Percentiles rank a stretch among this genome's conserved stretches.
Conservation (phyloP, 2,113 vertebrate species). For the Leptosomus discolor region DNA sequence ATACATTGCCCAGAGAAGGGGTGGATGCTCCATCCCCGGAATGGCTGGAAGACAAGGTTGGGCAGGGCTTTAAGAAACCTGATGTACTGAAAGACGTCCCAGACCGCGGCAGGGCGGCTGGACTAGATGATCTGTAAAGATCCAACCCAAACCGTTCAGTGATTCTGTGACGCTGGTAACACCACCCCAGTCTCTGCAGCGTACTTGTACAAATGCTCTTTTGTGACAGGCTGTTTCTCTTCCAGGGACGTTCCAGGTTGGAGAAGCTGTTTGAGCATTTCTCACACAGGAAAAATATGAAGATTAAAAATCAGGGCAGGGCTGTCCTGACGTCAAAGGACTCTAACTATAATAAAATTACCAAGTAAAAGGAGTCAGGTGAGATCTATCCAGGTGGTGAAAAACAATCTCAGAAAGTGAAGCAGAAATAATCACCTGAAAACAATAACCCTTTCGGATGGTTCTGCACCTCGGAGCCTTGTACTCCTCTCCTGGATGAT, state of each 20-base stretch:
- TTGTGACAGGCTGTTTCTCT: background rate
- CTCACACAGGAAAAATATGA: background rate
- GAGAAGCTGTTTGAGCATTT: background rate
- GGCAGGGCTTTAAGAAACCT: background rate
- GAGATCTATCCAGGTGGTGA: background rate
- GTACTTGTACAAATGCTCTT: background rate
- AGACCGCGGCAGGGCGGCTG: rapidly evolving
- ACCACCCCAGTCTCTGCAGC: background rate
- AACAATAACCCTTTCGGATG: background rate
- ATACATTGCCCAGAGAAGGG: background rate
- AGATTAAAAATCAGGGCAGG: background rate
- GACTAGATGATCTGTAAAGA: background rate
- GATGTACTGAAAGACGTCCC: background rate
- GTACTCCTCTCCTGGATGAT: background rate
- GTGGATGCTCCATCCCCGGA: rapidly evolving
- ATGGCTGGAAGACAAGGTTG: background rate
- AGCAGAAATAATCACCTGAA: background rate
- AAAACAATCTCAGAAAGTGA: background rate
- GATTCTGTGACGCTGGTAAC: background rate
- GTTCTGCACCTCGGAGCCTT: background rate
- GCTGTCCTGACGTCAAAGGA: background rate
- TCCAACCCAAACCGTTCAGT: background rate
- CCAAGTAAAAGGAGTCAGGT: background rate
- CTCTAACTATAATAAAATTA: background rate
- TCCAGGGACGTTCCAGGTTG: background rate